Evolutionary conservation across 2,113 vertebrate species (phyloP), one percentile per base, ranked within the genome.

Genomic region (Hypomesus transpacificus): DNA sequence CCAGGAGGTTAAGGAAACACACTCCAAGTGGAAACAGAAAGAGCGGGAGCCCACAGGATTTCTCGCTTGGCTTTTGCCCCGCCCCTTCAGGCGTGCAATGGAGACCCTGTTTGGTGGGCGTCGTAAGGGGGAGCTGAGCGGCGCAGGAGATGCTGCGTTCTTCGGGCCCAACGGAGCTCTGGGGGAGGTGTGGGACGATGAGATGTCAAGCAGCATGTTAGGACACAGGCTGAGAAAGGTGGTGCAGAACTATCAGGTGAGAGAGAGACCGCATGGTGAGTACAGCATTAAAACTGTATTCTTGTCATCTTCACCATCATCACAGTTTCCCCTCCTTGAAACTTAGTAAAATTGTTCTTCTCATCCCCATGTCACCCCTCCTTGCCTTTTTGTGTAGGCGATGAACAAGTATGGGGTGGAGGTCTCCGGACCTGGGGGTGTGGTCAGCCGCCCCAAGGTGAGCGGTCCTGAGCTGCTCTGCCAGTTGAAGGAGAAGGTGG

Each of bases 321-420:
- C 6, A 34, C 21, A 2, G 17, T 26, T 17, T 11, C 66, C 66
- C 50, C 51, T 51, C 9, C 7, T 7, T 61, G 16, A 46, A 13
- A 22, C 56, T 21, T 13, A 4, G 31, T 6, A 7, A 34, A 6
- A 34, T 34, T 34, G 31, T 34, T 34, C 31, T 31, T 3, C 34
- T 3, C 46, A 11, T 56, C 52, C 4, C 62, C 26, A 0, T 70
- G 11, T 66, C 46, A 34, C 14, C 17, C 13, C 51, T n/a, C 24
- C 22, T 26, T 66, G 21, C 16, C 70, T 13, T 61, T 26, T 50
- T 54, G 51, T 2, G 31, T 67, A 93, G 92, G 86, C 90, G 1
- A 92, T 91, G 91, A 93, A 93, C 67, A 93, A 91, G 73, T 93
- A 92, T 2, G 90, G 88, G 0, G 92, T 93, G 2, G 20, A 84